Percentiles rank a stretch among this genome's conserved stretches.
Conservation (phyloP, 2,888 invertebrate genomes). For the Drosophila rellima region DNA sequence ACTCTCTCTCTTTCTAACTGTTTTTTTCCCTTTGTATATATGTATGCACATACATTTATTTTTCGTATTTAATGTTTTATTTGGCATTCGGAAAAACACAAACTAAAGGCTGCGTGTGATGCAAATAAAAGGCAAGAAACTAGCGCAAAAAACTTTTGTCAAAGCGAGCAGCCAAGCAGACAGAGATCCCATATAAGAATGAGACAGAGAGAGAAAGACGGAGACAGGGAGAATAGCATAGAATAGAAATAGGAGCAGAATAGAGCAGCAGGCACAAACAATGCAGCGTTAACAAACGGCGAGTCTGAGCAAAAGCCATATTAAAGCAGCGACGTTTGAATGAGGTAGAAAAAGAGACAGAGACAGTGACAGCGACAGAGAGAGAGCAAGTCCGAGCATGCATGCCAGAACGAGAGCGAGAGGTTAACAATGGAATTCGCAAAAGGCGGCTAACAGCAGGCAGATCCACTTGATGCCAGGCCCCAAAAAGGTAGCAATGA, state of each 20-base stretch:
- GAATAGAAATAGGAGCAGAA: slow-evolving; percentile 25
- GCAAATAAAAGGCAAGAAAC: slow-evolving; percentile 67
- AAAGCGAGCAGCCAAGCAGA: slow-evolving; percentile 45
- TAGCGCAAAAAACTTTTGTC: slow-evolving; percentile 69
- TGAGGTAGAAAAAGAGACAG: slow-evolving; percentile 3
- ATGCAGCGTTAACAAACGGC: slow-evolving; percentile 57
- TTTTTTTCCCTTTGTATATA: background rate
- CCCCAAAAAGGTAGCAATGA: slow-evolving; percentile 30
- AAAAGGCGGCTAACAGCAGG: slow-evolving; percentile 19
- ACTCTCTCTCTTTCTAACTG: background rate
- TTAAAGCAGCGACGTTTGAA: slow-evolving; percentile 17
- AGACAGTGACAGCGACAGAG: background rate
- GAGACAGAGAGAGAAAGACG: slow-evolving; percentile 2
- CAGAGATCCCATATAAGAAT: slow-evolving; percentile 10
- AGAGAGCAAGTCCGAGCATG: background rate
- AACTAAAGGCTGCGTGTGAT: slow-evolving; percentile 65
- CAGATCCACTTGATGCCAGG: slow-evolving; percentile 31
- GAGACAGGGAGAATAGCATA: slow-evolving; percentile 1
- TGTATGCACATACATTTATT: slow-evolving; percentile 11
- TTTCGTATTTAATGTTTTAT: slow-evolving; percentile 42
- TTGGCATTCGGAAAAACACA: slow-evolving; percentile 28
- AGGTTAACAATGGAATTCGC: slow-evolving; percentile 25
- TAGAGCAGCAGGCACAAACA: slow-evolving; percentile 36
- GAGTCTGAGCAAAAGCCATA: slow-evolving; percentile 42
- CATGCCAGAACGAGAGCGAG: slow-evolving; percentile 8